Evolutionary conservation across 2,113 vertebrate genomes (phyloP), one percentile per base, ranked within the genome.

Genomic region (Holacanthus passer): DNA sequence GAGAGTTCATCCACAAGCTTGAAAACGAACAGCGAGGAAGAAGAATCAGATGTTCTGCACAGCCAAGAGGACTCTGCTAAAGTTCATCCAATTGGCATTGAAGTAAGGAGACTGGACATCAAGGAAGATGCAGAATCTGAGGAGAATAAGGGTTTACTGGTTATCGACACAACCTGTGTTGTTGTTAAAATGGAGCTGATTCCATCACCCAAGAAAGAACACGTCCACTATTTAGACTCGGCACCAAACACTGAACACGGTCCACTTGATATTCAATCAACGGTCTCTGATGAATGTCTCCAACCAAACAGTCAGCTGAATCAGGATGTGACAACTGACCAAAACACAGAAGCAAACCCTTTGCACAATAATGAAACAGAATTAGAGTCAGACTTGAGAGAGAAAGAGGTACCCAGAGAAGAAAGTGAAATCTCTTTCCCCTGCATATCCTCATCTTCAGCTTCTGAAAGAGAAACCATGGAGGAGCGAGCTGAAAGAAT

Each of bases 131-230:
- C 64, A 4, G 55, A 79, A 53, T 41, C 80, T 29, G 85, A 92
- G 39, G 85, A 84, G 14, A 89, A 58, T 1, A 91, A 92, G n/a
- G 95, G 94, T 0, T 77, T 96, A 9, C 92, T 97, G 83, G 91
- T 96, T 41, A 96, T 97, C 0, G 96, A 99, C 62, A 96, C 96
- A 77, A 97, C 96, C n/a, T 94, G 96, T 9, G 96, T 97, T 75
- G 94, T 97, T 24, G 96, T 98, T 22, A 94, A 94, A 24, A 96
- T 96, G 19, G 96, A 97, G 81, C 94, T 96, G 13, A 94, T 98
- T 10, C 91, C 93, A 5, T 93, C 95, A 3, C 95, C 96, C 0
- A 92, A 91, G 76, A 94, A 93, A 48, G 95, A 96, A 71, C 96
- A 93, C 7, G 94, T 96, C 55, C 93, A 91, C 41, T 93, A 93